Evolutionary conservation across 1,140 invertebrate species (phyloP), one percentile per base, ranked within the genome.

Genomic region (Theocolax elegans): DNA sequence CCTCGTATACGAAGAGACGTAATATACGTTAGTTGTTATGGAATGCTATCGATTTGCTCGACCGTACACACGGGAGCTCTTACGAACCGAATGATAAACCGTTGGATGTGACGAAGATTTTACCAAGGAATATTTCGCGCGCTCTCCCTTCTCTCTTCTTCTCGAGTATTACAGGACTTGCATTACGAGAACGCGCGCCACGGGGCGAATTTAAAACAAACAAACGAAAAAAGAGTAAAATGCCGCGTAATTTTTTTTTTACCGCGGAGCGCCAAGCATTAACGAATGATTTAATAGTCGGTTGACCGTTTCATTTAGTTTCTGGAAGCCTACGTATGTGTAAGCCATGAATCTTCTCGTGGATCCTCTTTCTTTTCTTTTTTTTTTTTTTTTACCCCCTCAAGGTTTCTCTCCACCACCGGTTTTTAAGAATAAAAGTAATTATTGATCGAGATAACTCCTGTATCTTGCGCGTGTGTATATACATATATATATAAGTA

Each of bases 201-300:
- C n/a, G n/a, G n/a, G n/a, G n/a, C n/a, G n/a, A n/a, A n/a, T n/a
- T n/a, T n/a, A n/a, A n/a, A n/a, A n/a, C n/a, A n/a, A n/a, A n/a
- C n/a, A n/a, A n/a, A n/a, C n/a, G n/a, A n/a, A n/a, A n/a, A n/a
- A n/a, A n/a, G n/a, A n/a, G n/a, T n/a, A n/a, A n/a, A n/a, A n/a
- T n/a, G n/a, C n/a, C n/a, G n/a, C n/a, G n/a, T n/a, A n/a, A n/a
- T n/a, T n/a, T n/a, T n/a, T n/a, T n/a, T n/a, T n/a, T n/a, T n/a
- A n/a, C n/a, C n/a, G n/a, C n/a, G n/a, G n/a, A n/a, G n/a, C n/a
- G n/a, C n/a, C 25, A 35, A 29, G 44, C 46, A 63, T 66, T 73
- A 67, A 73, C 63, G 69, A 48, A 44, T 73, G 68, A 59, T 65
- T 40, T 66, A 71, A 51, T 21, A 56, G 53, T 31, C 19, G 67